Conservation (phyloP, 2,113 vertebrate species). For the Odobenus rosmarus region DNA sequence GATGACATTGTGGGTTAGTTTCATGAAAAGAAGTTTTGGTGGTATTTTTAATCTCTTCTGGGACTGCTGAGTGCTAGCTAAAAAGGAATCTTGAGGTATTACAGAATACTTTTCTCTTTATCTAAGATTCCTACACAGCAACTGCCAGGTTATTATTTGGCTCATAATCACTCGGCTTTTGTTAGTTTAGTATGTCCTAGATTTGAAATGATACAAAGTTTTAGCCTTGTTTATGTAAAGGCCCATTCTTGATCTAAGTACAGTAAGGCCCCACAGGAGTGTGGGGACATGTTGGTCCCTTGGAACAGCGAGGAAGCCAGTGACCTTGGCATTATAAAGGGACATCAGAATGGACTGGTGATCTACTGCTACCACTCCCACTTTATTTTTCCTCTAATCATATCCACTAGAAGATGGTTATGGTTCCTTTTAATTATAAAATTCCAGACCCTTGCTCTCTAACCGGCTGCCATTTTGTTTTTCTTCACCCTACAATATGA, state of each 20-base stretch:
- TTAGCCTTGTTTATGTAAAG: constrained; percentile 28
- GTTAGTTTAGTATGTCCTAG: constrained; percentile 53
- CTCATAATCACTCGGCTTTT: constrained; percentile 60
- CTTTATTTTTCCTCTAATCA: neutral
- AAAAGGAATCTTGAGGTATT: constrained; percentile 65
- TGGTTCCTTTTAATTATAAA: neutral
- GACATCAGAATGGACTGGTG: neutral
- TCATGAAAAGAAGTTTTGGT: constrained; percentile 49
- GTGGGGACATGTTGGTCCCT: neutral
- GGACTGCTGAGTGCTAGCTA: constrained; percentile 54
- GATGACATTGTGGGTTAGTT: constrained; percentile 54
- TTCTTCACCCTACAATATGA: neutral
- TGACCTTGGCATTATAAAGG: neutral
- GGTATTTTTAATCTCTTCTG: constrained; percentile 77
- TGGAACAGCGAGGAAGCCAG: neutral
- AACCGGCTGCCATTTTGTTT: neutral
- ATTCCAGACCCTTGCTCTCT: neutral
- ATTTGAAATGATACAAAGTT: constrained; percentile 24
- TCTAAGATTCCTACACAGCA: constrained; percentile 44
- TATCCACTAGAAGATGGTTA: neutral
- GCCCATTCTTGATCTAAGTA: neutral
- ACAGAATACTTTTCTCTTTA: constrained; percentile 25
- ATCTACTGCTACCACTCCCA: neutral
- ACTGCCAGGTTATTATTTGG: constrained; percentile 54
- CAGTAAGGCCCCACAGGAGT: neutral